Conservation (phyloP, 2,888 invertebrate genomes). For the Sympetrum striolatum region DNA sequence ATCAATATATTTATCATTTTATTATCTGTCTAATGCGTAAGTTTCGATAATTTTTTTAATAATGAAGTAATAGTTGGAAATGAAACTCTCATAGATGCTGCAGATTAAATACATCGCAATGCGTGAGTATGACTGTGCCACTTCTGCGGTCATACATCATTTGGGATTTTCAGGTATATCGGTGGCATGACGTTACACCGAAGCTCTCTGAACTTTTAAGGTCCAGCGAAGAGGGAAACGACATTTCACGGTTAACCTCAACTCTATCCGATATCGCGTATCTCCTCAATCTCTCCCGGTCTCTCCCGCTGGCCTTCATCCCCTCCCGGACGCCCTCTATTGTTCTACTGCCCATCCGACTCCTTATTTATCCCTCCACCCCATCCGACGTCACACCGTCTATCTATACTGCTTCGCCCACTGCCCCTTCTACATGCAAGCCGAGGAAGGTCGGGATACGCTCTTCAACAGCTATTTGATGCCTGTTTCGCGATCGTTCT, state of each 20-base stretch:
- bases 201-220: neutral
- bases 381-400: slow-evolving; percentile 12
- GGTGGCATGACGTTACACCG: neutral
- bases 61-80: too few relatives aligned
- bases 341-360: slow-evolving; percentile 18
- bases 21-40: too few relatives aligned
- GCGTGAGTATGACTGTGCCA: too few relatives aligned
- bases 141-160: too few relatives aligned
- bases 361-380: slow-evolving; percentile 39
- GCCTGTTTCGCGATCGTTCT: neutral
- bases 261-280: neutral
- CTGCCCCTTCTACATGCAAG: neutral
- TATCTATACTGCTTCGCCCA: neutral
- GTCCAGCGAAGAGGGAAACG: neutral
- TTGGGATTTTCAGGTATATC: too few relatives aligned
- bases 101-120: too few relatives aligned
- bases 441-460: too few relatives aligned
- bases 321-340: slow-evolving; percentile 15
- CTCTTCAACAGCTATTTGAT: neutral
- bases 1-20: too few relatives aligned
- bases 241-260: slow-evolving; percentile 18
- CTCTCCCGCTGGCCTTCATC: slow-evolving; percentile 16
- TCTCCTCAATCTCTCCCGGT: slow-evolving; percentile 3
- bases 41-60: too few relatives aligned
- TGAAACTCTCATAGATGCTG: too few relatives aligned